Evolutionary conservation across 2,797 vertebrate genomes (phyloP).

Genomic region (Otus scops): DNA sequence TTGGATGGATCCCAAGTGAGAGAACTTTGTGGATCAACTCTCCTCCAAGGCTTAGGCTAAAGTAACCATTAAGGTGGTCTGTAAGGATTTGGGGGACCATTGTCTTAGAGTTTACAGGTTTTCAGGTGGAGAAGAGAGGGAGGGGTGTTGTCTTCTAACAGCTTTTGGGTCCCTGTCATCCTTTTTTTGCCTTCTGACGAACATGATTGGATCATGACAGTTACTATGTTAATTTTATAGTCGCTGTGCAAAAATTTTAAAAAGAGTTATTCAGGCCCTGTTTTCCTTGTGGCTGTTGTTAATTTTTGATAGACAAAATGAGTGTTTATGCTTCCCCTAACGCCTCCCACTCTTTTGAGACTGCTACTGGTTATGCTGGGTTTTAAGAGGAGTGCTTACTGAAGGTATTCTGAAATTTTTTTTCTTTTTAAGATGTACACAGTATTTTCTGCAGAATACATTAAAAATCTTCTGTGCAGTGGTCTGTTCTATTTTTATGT

Average conservation of each 20-base stretch:
- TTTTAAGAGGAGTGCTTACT: background rate
- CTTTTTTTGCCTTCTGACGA: background rate
- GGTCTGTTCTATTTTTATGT: background rate
- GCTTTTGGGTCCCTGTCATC: background rate
- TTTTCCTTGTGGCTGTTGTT: background rate
- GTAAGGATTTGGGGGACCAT: background rate
- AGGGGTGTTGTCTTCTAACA: background rate
- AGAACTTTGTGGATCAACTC: background rate
- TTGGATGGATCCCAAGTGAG: too few relatives aligned
- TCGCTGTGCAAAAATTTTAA: background rate
- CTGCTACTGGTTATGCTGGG: background rate
- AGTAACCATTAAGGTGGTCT: background rate
- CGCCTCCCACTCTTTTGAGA: background rate
- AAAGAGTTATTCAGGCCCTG: background rate
- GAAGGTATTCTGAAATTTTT: background rate
- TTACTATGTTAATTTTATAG: background rate
- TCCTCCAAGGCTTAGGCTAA: background rate
- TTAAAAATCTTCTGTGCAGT: background rate
- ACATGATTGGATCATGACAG: background rate
- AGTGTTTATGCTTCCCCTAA: background rate
- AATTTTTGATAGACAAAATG: background rate
- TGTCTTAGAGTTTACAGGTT: background rate
- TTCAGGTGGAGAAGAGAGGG: background rate
- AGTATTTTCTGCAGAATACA: background rate
- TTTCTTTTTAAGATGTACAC: background rate